Conservation (phyloP, 2,888 invertebrate genomes). For the Fragum sueziense region DNA sequence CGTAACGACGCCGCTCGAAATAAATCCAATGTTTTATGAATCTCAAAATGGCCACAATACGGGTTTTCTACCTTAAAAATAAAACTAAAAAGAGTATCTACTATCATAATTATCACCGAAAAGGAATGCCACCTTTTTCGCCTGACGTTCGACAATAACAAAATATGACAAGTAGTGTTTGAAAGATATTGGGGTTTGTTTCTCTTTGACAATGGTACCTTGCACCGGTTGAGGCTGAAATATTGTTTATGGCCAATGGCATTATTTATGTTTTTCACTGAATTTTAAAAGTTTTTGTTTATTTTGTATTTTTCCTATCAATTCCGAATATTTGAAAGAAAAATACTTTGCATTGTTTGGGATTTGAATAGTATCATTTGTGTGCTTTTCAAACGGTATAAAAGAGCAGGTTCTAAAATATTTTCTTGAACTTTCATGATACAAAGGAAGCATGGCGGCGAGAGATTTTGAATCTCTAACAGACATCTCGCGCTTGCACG, state of each 20-base stretch:
- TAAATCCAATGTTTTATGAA: too few species aligned
- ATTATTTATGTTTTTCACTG: not conserved
- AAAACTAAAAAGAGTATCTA: too few species aligned
- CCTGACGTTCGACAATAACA: too few species aligned
- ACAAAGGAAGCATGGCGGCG: not conserved
- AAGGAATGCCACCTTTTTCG: too few species aligned
- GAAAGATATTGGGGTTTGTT: conserved; percentile 7
- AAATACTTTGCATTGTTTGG: not conserved
- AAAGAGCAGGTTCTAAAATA: not conserved
- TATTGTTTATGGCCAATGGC: conserved; percentile 8
- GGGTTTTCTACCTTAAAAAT: too few species aligned
- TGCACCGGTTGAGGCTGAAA: not conserved
- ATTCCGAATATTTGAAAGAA: not conserved
- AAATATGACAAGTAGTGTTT: not conserved
- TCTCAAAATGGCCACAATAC: too few species aligned
- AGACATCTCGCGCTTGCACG: not conserved
- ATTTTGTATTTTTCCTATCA: not conserved
- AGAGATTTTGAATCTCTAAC: not conserved
- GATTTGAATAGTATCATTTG: not conserved
- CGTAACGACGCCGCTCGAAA: too few species aligned
- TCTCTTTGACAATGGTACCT: not conserved
- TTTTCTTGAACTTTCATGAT: not conserved
- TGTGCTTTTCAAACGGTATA: not conserved
- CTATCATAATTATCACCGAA: too few species aligned
- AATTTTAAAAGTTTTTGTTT: not conserved